These are phyloP conservation scores for Xestia xanthographa DNA, from an alignment of 2,888 invertebrate species.

Conservation along the genomic window DNA sequence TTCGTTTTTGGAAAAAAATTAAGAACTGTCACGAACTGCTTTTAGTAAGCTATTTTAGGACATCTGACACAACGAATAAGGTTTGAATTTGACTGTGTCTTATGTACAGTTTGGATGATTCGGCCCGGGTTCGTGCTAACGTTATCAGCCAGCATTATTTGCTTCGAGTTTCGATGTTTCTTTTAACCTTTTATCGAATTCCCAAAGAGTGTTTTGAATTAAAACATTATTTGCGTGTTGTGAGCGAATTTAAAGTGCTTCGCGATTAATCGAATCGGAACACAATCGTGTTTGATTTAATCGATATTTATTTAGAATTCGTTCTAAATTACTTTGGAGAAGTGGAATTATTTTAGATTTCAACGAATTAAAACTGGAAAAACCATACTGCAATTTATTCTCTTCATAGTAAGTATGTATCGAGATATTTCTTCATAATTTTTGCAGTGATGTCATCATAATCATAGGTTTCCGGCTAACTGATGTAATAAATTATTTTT, in stretches of 20 bases:
- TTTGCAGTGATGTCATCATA: conserved; percentile 16
- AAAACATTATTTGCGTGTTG: conserved; percentile 86
- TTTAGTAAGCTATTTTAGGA: conserved; percentile 51
- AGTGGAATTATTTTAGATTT: conserved; percentile 7
- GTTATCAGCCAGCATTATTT: conserved; percentile 86
- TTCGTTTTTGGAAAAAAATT: conserved; percentile 81
- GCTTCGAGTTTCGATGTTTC: conserved; percentile 84
- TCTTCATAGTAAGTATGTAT: not conserved
- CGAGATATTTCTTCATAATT: conserved; percentile 11
- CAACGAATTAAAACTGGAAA: not conserved
- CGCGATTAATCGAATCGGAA: conserved; percentile 78
- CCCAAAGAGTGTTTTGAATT: conserved; percentile 84
- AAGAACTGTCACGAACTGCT: conserved; percentile 77
- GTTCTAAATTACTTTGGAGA: conserved; percentile 47
- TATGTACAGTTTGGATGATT: conserved; percentile 66
- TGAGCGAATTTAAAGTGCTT: conserved; percentile 84
- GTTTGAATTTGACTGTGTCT: conserved; percentile 62
- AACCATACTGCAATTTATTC: not conserved
- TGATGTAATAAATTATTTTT: conserved; percentile 34
- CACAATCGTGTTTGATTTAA: conserved; percentile 65
- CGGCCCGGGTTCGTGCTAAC: conserved; percentile 75
- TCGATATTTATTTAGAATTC: conserved; percentile 64
- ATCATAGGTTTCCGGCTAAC: conserved; percentile 19
- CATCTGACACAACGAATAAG: conserved; percentile 51
- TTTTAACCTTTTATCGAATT: conserved; percentile 84